A percentile compares a stretch with the other conserved stretches of the same genome.
Conservation (phyloP, 92 coral and sea anemone genomes). For the Zoanthus sansibaricus region DNA sequence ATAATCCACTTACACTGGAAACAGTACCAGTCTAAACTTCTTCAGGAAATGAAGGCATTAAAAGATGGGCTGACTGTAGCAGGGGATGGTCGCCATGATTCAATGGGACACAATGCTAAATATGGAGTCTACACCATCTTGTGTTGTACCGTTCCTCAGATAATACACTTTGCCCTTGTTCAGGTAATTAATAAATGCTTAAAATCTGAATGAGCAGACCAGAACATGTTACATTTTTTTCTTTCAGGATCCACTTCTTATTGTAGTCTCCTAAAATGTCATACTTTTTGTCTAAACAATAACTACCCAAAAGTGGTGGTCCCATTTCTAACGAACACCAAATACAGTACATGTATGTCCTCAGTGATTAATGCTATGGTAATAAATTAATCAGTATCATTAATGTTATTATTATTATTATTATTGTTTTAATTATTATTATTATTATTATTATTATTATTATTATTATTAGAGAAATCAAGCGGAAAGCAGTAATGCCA, state of each 20-base stretch:
- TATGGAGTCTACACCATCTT: constrained; percentile 27
- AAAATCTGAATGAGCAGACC: neutral
- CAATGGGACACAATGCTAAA: constrained; percentile 13
- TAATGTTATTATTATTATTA: neutral
- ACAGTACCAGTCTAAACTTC: neutral
- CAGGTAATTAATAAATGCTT: neutral
- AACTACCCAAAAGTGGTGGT: no score
- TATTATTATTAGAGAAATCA: constrained; percentile 43
- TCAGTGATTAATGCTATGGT: neutral
- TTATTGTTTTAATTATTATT: neutral
- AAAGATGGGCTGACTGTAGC: neutral
- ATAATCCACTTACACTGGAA: neutral
- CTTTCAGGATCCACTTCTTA: no score
- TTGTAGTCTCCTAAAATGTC: no score
- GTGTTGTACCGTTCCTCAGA: neutral
- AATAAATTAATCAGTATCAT: neutral
- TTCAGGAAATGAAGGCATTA: neutral
- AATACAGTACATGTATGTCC: neutral
- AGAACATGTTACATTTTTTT: no score
- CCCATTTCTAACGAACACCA: no score
- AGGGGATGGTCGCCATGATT: neutral
- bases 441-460: neutral
- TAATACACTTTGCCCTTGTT: constrained; percentile 17
- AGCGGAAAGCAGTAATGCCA: constrained; percentile 51
- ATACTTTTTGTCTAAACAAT: no score